These are phyloP conservation scores for Epizoanthus illoricatus DNA, from an alignment of 92 coral and sea anemone species.

Conservation along the genomic window DNA sequence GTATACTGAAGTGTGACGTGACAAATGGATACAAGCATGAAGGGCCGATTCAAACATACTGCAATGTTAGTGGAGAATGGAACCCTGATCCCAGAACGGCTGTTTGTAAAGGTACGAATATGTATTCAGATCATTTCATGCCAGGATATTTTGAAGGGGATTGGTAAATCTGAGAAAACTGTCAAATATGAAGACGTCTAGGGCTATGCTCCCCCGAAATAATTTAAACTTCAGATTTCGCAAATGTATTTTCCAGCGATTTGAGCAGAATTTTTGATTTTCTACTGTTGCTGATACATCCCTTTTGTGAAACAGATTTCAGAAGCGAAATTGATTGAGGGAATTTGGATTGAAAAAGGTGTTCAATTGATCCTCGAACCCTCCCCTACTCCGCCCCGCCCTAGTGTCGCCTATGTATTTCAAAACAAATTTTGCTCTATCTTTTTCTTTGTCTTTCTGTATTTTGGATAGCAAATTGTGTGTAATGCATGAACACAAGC, in stretches of 20 bases:
- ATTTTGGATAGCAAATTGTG: background rate
- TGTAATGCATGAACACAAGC: background rate
- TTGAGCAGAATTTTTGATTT: no score
- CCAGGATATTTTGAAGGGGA: background rate
- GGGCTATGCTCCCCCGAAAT: no score
- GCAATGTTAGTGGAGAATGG: background rate
- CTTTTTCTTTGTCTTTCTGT: background rate
- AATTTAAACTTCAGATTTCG: no score
- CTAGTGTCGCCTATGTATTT: background rate
- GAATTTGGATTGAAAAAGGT: no score
- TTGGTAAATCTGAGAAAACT: background rate
- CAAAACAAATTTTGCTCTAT: background rate
- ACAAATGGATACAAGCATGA: background rate
- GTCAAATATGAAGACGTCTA: no score
- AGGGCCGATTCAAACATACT: background rate
- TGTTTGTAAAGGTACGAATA: background rate
- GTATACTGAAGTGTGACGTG: background rate
- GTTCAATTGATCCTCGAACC: no score
- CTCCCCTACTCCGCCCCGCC: no score
- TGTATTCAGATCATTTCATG: background rate
- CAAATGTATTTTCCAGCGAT: no score
- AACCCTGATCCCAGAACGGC: background rate
- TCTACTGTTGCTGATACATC: no score
- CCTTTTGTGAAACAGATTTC: no score
- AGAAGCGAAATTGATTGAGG: no score